These are phyloP conservation scores for Hyposoter didymator DNA, from an alignment of 2,888 invertebrate species.

Conservation along the genomic window DNA sequence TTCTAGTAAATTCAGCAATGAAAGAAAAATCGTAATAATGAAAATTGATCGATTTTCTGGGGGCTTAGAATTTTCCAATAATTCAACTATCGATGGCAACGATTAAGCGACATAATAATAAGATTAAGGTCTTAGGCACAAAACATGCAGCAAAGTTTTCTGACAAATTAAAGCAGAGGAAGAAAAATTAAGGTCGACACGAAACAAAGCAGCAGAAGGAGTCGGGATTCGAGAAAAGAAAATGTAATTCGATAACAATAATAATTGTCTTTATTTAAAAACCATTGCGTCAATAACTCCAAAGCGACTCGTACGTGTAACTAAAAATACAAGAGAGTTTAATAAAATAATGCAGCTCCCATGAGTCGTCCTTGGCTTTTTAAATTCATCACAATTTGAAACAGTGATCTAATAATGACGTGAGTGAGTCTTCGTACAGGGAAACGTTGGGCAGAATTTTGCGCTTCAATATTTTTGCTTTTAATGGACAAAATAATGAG, in stretches of 20 bases:
- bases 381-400: neutral
- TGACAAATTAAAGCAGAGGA: neutral
- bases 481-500: neutral
- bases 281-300: neutral
- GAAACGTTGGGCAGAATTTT: neutral
- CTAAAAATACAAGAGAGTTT: slow-evolving; percentile 1
- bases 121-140: neutral
- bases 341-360: neutral
- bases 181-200: neutral
- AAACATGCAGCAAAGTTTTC: neutral
- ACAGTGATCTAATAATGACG: neutral
- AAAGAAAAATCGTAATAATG: neutral
- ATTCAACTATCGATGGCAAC: neutral
- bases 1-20: too few species aligned
- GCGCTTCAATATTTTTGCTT: neutral
- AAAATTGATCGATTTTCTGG: neutral
- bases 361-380: neutral
- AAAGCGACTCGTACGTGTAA: neutral
- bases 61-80: neutral
- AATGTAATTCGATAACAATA: neutral
- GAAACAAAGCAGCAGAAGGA: neutral
- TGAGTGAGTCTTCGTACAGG: neutral
- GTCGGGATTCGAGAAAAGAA: neutral
- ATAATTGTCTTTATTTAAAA: slow-evolving; percentile 2
- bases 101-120: neutral